Evolutionary conservation across 1,140 invertebrate species (phyloP).

Genomic region (Phenacoccus solenopsis): DNA sequence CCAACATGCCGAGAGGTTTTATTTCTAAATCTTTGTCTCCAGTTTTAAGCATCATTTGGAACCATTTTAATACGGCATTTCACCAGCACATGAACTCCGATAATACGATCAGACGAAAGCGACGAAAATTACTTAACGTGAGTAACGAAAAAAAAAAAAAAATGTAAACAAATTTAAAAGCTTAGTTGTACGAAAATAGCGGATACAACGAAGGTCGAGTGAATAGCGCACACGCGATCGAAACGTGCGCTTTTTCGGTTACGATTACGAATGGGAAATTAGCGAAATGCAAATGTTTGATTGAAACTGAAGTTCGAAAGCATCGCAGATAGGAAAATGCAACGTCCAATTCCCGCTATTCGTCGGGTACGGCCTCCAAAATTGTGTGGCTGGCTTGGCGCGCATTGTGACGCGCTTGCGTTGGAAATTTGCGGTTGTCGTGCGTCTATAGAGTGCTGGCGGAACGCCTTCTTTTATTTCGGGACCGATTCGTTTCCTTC

Average conservation of each 20-base stretch:
- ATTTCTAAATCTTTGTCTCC: background rate
- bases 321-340: background rate
- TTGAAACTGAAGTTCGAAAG: background rate
- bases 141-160: too few relatives aligned
- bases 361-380: constrained; percentile 11
- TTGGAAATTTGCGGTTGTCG: background rate
- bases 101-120: too few relatives aligned
- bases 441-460: background rate
- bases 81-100: too few relatives aligned
- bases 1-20: background rate
- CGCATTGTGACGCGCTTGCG: background rate
- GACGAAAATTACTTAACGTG: too few relatives aligned
- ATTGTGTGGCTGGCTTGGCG: constrained; percentile 4
- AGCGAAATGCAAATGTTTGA: background rate
- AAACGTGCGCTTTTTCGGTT: too few relatives aligned
- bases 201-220: too few relatives aligned
- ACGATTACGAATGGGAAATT: background rate
- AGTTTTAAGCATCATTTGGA: background rate
- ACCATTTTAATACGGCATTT: background rate
- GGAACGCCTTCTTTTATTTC: constrained; percentile 8
- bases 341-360: constrained; percentile 10
- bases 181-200: too few relatives aligned
- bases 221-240: too few relatives aligned
- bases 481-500: background rate
- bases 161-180: too few relatives aligned